Base-by-base conservation (phyloP, 2,888 invertebrate genomes). In the Troides helena region DNA sequence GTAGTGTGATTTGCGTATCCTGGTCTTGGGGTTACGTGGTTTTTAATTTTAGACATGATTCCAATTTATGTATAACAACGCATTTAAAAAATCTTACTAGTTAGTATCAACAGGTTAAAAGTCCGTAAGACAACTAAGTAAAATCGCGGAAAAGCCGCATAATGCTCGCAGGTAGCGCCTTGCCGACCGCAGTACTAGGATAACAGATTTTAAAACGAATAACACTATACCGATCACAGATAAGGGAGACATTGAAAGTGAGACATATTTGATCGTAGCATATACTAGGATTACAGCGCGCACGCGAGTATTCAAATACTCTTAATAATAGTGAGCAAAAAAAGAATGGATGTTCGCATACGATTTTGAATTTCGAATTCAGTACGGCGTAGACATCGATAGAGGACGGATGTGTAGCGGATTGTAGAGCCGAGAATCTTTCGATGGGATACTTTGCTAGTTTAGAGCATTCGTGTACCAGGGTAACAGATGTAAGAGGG, bases 251-350 rank as follows among this genome's bases (percentile, higher is more conserved):
- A 39, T 10, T 39, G 10, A 50, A 50, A 50, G 50, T 57, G 21
- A 77, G 79, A 65, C 76, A 78, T 36, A 17, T 65, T 77, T 73
- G 75, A 77, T 81, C 80, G 78, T 81, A 80, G 76, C 70, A 68
- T 71, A 69, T 80, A 88, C 88, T 75, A 85, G 85, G 88, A 72
- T 69, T 66, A 25, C 86, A 88, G 76, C 50, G 23, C 50, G 30
- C 30, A 46, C 50, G 46, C 17, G 53, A 50, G 80, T 65, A 65
- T 59, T 14, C 46, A n/a, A 46, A 74, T 74, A 75, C 10, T 53
- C 23, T 63, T 17, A 43, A 65, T 57, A 56, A 50, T 30, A 30
- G 68, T 43, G 39, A 23, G 53, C 56, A 43, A 65, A 59, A 70
- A 21, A 57, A 57, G n/a, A 6, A 21, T 21, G 2, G 2, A 6